Evolutionary conservation across 2,113 vertebrate species (phyloP).

Genomic region (Tetrax tetrax): DNA sequence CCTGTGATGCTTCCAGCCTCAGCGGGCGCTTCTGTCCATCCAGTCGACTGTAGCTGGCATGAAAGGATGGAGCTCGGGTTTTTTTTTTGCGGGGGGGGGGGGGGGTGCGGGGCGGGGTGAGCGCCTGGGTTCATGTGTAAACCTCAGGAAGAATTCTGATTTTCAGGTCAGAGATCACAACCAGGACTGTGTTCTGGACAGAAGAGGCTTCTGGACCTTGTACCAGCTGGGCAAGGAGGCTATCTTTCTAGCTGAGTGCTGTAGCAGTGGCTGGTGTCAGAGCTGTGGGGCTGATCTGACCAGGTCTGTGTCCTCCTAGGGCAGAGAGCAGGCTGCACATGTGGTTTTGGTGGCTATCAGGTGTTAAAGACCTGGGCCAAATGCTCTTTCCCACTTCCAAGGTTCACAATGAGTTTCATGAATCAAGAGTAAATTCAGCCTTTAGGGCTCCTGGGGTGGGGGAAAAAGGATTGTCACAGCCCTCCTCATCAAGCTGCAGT

Average conservation of each 20-base stretch:
- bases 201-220: background rate
- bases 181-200: background rate
- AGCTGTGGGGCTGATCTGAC: background rate
- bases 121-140: background rate
- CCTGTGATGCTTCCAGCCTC: background rate
- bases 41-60: background rate
- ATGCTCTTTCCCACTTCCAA: background rate
- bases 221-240: background rate
- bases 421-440: background rate
- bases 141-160: background rate
- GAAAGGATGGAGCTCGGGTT: background rate
- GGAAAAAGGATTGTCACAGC: background rate
- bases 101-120: background rate
- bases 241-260: background rate
- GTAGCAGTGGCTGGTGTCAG: background rate
- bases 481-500: background rate
- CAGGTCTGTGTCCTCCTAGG: background rate
- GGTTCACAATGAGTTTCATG: background rate
- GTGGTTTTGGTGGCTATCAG: background rate
- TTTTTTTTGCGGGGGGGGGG: background rate
- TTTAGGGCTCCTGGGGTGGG: background rate
- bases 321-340: background rate
- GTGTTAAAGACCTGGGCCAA: background rate
- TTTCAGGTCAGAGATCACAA: background rate
- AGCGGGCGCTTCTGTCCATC: background rate